Evolutionary conservation across 2,888 invertebrate genomes (phyloP).

Genomic region (Pycnomerus fuliginosus): DNA sequence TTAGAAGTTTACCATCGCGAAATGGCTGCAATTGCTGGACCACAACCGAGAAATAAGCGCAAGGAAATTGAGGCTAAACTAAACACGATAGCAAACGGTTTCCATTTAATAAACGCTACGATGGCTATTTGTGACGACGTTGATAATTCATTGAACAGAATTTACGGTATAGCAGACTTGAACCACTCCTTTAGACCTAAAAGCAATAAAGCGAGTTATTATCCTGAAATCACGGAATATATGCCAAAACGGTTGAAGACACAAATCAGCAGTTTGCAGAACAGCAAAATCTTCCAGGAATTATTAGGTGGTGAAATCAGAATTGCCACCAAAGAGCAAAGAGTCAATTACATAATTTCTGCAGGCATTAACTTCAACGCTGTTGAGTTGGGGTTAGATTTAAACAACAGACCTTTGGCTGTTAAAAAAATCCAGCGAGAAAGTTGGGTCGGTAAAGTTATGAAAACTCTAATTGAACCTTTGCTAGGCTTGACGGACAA

Average conservation of each 20-base stretch:
- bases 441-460: slow-evolving; percentile 34
- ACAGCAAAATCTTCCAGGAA: slow-evolving; percentile 11
- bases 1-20: slow-evolving; percentile 26
- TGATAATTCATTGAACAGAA: not conserved
- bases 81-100: slow-evolving; percentile 39
- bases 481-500: slow-evolving; percentile 40
- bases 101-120: slow-evolving; percentile 39
- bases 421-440: slow-evolving; percentile 39
- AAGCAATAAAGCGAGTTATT: slow-evolving; percentile 3
- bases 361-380: slow-evolving; percentile 48
- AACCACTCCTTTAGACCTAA: slow-evolving; percentile 2
- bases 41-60: slow-evolving; percentile 25
- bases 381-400: slow-evolving; percentile 47
- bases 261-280: slow-evolving; percentile 16
- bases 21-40: slow-evolving; percentile 19
- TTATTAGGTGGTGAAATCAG: slow-evolving; percentile 38
- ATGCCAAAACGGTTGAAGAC: slow-evolving; percentile 15
- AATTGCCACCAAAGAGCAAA: slow-evolving; percentile 34
- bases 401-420: slow-evolving; percentile 41
- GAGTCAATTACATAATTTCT: slow-evolving; percentile 38
- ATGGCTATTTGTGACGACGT: slow-evolving; percentile 33
- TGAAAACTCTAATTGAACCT: slow-evolving; percentile 41
- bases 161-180: slow-evolving; percentile 10
- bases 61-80: slow-evolving; percentile 29
- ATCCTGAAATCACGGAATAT: slow-evolving; percentile 7